Evolutionary conservation across 2,888 invertebrate species (phyloP).

Genomic region (Leptinotarsa peninsularis): DNA sequence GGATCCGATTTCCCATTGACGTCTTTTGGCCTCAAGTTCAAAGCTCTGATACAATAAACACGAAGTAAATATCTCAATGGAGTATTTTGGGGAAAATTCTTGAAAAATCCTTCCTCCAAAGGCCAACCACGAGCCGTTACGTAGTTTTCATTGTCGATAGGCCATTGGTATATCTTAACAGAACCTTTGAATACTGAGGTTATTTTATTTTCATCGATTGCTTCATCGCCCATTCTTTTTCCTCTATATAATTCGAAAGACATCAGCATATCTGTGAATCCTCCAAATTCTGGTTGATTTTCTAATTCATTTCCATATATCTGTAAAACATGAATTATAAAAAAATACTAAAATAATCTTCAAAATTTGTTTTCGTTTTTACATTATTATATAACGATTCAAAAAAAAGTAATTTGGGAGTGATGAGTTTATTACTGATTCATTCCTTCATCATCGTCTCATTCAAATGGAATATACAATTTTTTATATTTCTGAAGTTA

Average conservation of each 20-base stretch:
- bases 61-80: constrained; percentile 76
- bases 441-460: too few species aligned
- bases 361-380: too few species aligned
- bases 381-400: too few species aligned
- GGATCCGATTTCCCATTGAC: constrained; percentile 81
- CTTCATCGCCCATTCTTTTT: constrained; percentile 67
- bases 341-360: too few species aligned
- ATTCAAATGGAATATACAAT: too few species aligned
- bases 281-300: constrained; percentile 73
- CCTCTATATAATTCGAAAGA: constrained; percentile 74
- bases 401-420: too few species aligned
- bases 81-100: constrained; percentile 73
- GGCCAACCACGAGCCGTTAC: constrained; percentile 70
- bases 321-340: constrained; percentile 37
- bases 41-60: constrained; percentile 81
- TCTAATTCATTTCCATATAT: constrained; percentile 76
- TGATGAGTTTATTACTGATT: too few species aligned
- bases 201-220: constrained; percentile 66
- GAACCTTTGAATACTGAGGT: constrained; percentile 60
- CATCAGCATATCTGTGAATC: constrained; percentile 76
- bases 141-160: constrained; percentile 66
- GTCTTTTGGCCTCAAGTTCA: constrained; percentile 79
- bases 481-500: too few species aligned
- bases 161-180: constrained; percentile 75
- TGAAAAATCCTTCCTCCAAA: constrained; percentile 72